phyloP scores from a whole-genome alignment of 2,888 invertebrate genomes.

The Eulithis prunata region DNA sequence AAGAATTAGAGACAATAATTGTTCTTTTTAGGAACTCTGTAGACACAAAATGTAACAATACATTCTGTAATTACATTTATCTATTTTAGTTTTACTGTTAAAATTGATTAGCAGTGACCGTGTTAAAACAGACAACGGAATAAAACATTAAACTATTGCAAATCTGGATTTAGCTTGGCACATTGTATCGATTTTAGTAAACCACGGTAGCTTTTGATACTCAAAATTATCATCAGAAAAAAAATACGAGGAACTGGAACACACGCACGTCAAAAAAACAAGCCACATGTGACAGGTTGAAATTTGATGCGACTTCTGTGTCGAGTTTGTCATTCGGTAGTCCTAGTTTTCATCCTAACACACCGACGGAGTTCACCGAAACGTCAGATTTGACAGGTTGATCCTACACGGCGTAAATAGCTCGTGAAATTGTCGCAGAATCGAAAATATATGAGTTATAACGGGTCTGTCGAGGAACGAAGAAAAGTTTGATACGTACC shows the following conservation, averaged over 20 bases:
- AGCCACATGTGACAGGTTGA: constrained; percentile 67
- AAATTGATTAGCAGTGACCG: constrained; percentile 36
- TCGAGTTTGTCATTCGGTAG: constrained; percentile 58
- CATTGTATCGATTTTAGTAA: constrained; percentile 34
- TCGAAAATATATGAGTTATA: constrained; percentile 26
- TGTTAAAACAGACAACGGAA: constrained; percentile 9
- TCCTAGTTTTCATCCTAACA: constrained; percentile 39
- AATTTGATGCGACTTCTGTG: constrained; percentile 68
- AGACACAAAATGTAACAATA: constrained; percentile 44
- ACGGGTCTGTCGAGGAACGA: neutral
- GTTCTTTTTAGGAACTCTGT: constrained; percentile 34
- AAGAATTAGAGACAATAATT: constrained; percentile 49
- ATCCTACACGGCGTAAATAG: constrained; percentile 61
- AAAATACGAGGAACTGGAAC: constrained; percentile 54
- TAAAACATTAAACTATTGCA: neutral
- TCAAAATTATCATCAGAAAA: constrained; percentile 42
- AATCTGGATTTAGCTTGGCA: constrained; percentile 13
- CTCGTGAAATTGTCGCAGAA: constrained; percentile 66
- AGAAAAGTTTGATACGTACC: neutral
- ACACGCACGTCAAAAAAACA: constrained; percentile 57
- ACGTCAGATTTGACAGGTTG: constrained; percentile 58
- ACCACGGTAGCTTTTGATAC: constrained; percentile 59
- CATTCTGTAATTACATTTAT: constrained; percentile 45
- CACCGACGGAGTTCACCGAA: constrained; percentile 68
- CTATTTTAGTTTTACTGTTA: constrained; percentile 30